Base-by-base conservation (phyloP, 2,888 invertebrate species). In the Tetheella fluctuosa region DNA sequence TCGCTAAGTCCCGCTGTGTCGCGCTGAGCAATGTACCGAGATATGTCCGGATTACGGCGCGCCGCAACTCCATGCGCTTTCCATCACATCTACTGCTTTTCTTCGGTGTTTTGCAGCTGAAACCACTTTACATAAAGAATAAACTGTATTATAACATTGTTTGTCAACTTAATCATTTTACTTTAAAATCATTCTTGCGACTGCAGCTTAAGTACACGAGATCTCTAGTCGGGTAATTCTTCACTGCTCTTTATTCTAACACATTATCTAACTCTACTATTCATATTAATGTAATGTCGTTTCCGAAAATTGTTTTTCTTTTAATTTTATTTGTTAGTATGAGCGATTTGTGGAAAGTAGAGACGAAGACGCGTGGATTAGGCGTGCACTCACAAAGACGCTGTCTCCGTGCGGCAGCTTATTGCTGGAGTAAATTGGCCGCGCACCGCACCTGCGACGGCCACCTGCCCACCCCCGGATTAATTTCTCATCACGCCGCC, bases 1-100 rank as follows among this genome's bases (percentile, higher is more conserved):
- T 77, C 88, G 84, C 90, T 91, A 91, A 92, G 91, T 90, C 91
- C 90, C 89, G 85, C 85, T 86, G 90, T 89, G 91, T 90, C 90
- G 90, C 90, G 85, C 82, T 89, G 90, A 91, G 90, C 89, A 89
- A 89, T 90, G 91, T 91, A 86, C 89, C 85, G 84, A 91, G 92
- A 92, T 92, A 88, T 91, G 92, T 90, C 77, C 79, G 92, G 92
- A 91, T 92, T 92, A 93, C 81, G 79, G 76, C 74, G 72, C 77
- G 81, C 84, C 86, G 80, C 85, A 81, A 80, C 79, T 78, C 75
- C 73, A 68, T 71, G 75, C 81, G 83, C 82, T 83, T 75, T 79
- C 76, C 79, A 81, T 82, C 84, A 80, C 76, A 82, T 83, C 85
- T 81, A 75, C 81, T 83, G 83, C 83, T 85, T 84, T 86, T 86